Conservation (phyloP, 2,797 vertebrate genomes). For the Hoplostethus atlanticus region DNA sequence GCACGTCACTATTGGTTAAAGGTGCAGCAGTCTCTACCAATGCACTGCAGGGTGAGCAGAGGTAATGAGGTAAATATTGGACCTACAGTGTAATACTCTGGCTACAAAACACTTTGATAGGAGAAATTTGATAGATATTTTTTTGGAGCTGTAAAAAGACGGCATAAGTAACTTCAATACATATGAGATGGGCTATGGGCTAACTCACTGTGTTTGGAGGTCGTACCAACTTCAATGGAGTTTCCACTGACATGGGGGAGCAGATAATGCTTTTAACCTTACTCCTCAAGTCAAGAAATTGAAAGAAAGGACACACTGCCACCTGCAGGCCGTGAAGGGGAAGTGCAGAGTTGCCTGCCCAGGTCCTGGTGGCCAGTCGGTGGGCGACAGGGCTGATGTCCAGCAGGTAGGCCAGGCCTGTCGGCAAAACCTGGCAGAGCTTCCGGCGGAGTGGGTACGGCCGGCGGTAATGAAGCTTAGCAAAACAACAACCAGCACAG, state of each 20-base stretch:
- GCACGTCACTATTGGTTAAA: too few relatives aligned
- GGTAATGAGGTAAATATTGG: too few relatives aligned
- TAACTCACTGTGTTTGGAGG: too few relatives aligned
- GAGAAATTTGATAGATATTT: too few relatives aligned
- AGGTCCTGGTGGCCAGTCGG: constrained; percentile 84
- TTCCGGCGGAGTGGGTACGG: constrained; percentile 88
- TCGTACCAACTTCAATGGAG: background rate
- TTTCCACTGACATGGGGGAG: background rate
- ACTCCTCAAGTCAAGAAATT: background rate
- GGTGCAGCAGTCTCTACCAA: too few relatives aligned
- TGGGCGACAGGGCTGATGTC: constrained; percentile 90
- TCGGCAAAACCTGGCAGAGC: constrained; percentile 88
- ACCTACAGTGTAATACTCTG: too few relatives aligned
- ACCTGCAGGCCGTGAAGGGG: constrained; percentile 89
- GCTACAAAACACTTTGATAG: too few relatives aligned
- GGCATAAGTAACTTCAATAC: too few relatives aligned
- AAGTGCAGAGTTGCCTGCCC: constrained; percentile 79
- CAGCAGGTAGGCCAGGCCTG: constrained; percentile 87
- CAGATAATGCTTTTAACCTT: too few relatives aligned
- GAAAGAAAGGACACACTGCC: background rate
- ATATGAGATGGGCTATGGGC: too few relatives aligned
- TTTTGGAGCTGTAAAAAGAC: too few relatives aligned
- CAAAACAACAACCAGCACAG: constrained; percentile 88
- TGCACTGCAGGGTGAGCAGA: too few relatives aligned
- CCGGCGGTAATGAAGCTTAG: constrained; percentile 86